Percentiles rank a stretch among this genome's conserved stretches.
Evolutionary conservation across 2,113 vertebrate genomes (phyloP).

Genomic region (Verasper variegatus): DNA sequence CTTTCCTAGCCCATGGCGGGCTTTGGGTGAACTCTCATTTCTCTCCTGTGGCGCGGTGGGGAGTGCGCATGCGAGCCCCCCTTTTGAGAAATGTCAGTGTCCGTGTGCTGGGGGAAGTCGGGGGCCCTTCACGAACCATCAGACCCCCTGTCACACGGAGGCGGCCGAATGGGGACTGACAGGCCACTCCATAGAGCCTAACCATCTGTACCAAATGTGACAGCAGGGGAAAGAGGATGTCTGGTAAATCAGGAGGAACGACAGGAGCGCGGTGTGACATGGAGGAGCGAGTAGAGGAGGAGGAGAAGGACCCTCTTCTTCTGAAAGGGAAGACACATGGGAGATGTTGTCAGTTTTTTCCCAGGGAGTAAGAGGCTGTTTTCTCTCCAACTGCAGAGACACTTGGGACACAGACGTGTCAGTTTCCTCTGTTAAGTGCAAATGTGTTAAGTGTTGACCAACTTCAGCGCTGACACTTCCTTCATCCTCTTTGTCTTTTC

Average conservation of each 20-base stretch:
- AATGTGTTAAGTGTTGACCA: constrained; percentile 30
- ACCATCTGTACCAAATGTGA: constrained; percentile 92
- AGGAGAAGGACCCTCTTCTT: constrained; percentile 43
- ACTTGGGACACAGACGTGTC: constrained; percentile 39
- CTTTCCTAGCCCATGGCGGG: constrained; percentile 50
- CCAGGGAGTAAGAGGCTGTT: constrained; percentile 15
- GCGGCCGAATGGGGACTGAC: constrained; percentile 87
- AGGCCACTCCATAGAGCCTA: constrained; percentile 87
- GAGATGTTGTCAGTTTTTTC: constrained; percentile 60
- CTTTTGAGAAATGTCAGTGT: constrained; percentile 85
- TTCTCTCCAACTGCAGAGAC: constrained; percentile 23
- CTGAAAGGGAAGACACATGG: constrained; percentile 46
- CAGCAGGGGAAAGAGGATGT: constrained; percentile 84
- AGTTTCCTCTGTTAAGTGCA: constrained; percentile 33
- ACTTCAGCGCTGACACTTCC: background rate
- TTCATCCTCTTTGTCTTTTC: background rate
- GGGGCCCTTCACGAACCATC: constrained; percentile 88
- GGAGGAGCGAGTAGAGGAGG: constrained; percentile 61
- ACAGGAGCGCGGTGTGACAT: constrained; percentile 59
- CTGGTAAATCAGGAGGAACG: constrained; percentile 78
- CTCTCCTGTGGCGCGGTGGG: constrained; percentile 80
- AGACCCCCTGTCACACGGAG: constrained; percentile 85
- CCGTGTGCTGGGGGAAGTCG: constrained; percentile 83
- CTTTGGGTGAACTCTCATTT: constrained; percentile 71
- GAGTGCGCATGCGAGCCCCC: constrained; percentile 75